Conservation (phyloP, 2,113 vertebrate species). For the Danionella cerebrum region DNA sequence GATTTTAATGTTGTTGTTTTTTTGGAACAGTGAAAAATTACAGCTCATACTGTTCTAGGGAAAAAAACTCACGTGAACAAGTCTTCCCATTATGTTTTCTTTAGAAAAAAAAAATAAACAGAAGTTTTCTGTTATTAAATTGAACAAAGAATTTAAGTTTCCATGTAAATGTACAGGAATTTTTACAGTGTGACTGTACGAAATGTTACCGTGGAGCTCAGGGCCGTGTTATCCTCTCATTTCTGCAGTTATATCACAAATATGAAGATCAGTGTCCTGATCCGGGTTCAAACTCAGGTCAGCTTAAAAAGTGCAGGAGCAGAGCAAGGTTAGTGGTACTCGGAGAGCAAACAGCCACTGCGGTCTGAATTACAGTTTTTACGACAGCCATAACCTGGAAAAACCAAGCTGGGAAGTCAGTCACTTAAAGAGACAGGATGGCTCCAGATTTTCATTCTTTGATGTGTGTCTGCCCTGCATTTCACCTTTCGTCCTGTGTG, state of each 20-base stretch:
- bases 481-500: conserved; percentile 46
- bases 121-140: no score
- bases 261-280: conserved; percentile 55
- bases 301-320: conserved; percentile 53
- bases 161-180: no score
- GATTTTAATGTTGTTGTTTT: no score
- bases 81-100: no score
- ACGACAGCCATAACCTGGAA: conserved; percentile 48
- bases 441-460: conserved; percentile 47
- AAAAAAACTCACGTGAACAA: no score
- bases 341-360: conserved; percentile 64
- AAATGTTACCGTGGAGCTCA: no score
- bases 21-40: no score
- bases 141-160: no score
- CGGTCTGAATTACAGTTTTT: conserved; percentile 48
- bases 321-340: conserved; percentile 58
- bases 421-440: conserved; percentile 45
- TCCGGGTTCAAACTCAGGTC: conserved; percentile 78
- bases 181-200: no score
- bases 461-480: conserved; percentile 43
- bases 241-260: conserved; percentile 49
- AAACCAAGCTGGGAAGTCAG: conserved; percentile 37
- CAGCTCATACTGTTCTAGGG: no score
- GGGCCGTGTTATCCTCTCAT: conserved; percentile 33
- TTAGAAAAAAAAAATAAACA: no score